phyloP scores from a whole-genome alignment of 1,140 invertebrate genomes.

The Acromyrmex echinatior region DNA sequence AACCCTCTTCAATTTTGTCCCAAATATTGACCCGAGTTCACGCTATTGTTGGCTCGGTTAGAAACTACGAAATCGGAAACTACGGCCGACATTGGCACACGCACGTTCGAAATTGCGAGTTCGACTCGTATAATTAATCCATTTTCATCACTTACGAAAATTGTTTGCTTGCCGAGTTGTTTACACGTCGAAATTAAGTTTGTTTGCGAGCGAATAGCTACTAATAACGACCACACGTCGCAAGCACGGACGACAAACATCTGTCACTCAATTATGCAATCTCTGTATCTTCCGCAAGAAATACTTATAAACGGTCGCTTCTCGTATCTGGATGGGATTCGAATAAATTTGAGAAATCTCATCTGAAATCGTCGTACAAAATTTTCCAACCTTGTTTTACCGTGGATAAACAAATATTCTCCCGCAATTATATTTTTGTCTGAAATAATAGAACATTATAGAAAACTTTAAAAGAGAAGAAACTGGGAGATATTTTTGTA shows the following conservation, averaged over 20 bases:
- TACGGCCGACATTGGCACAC: background rate
- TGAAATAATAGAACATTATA: slow-evolving; percentile 2
- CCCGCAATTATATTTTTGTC: background rate
- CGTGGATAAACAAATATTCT: background rate
- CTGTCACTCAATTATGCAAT: slow-evolving; percentile 18
- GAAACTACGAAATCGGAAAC: slow-evolving; percentile 51
- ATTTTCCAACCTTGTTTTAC: background rate
- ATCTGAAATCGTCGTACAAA: background rate
- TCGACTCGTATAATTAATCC: slow-evolving; percentile 51
- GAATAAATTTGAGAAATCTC: background rate
- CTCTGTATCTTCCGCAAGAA: slow-evolving; percentile 21
- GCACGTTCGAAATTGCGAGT: slow-evolving; percentile 6
- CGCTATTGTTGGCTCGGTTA: slow-evolving; percentile 53
- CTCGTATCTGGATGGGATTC: background rate
- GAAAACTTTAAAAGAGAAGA: background rate
- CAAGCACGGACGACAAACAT: background rate
- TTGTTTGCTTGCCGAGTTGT: slow-evolving; percentile 36
- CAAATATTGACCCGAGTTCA: slow-evolving; percentile 72
- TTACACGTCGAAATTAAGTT: slow-evolving; percentile 42
- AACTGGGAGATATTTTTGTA: background rate
- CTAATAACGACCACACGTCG: slow-evolving; percentile 3
- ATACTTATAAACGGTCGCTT: background rate
- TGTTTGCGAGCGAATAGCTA: slow-evolving; percentile 18
- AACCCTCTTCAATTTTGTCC: slow-evolving; percentile 76
- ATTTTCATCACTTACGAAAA: slow-evolving; percentile 48